Evolutionary conservation across 2,113 vertebrate genomes (phyloP).

Genomic region (Ploceus nigricollis): DNA sequence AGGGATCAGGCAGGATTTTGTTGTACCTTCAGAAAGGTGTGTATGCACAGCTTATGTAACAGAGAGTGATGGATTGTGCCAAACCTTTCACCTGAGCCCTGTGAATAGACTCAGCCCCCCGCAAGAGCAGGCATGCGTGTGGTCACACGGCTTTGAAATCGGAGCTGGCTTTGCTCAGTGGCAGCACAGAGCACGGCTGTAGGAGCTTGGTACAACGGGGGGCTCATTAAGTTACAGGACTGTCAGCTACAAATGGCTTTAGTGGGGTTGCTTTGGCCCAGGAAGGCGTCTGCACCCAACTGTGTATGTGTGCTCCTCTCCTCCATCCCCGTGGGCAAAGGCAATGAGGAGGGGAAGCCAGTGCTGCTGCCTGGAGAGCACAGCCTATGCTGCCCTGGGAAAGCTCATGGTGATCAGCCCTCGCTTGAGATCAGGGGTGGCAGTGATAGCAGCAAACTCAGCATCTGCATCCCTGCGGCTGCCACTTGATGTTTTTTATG

Average conservation of each 20-base stretch:
- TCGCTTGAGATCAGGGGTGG: fast-evolving
- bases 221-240: too few relatives aligned
- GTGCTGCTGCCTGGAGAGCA: neutral
- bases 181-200: neutral
- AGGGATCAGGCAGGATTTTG: neutral
- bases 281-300: neutral
- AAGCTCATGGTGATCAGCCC: neutral
- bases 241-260: neutral
- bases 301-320: fast-evolving
- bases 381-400: neutral
- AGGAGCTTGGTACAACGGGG: neutral
- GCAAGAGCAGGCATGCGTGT: fast-evolving
- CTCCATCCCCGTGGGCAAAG: fast-evolving
- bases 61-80: neutral
- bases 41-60: fast-evolving
- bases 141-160: fast-evolving
- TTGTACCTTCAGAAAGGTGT: fast-evolving
- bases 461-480: neutral
- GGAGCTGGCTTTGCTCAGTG: neutral
- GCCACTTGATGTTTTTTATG: neutral
- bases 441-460: neutral
- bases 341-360: fast-evolving
- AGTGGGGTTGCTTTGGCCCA: neutral
- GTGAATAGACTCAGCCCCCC: neutral
- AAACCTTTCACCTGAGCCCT: neutral